Base-by-base conservation (phyloP, 2,797 vertebrate species). In the Epinephelus awoara region DNA sequence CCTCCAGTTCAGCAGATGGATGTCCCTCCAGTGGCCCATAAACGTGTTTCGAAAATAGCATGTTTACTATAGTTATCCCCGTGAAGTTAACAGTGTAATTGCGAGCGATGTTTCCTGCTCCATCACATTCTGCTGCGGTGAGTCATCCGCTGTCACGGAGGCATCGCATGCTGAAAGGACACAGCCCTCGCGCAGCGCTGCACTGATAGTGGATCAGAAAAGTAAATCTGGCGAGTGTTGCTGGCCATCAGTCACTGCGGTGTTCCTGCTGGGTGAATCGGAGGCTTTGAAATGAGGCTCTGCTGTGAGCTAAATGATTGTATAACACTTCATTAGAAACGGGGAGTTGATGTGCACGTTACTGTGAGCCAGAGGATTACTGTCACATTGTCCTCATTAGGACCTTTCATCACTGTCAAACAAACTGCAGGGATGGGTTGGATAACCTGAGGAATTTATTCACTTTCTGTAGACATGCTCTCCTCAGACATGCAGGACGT, bases 341-440 rank as follows among this genome's bases (percentile, higher is more conserved):
- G 58, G 13, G 34, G 54, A 75, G 76, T 68, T 75, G 67, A 72
- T 82, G 42, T 57, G 13, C 64, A 47, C 34, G 62, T 71, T 59
- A 56, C 69, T 58, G 56, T 71, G 67, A 80, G 83, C 79, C 78
- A 79, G 63, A 63, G 47, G 62, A 81, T 82, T 82, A 77, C 51
- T 70, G 75, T 89, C 89, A 90, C 80, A 83, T 88, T 92, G 89
- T 91, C 87, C 62, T 93, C 72, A 80, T 92, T 90, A 89, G 42
- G 56, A 71, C 29, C 75, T 88, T 89, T 83, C 62, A 80, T 72
- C 75, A 72, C 82, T 85, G 76, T 76, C 29, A 27, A 58, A 73
- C 29, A 14, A 68, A 51, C 23, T 69, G 25, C 27, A 61, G 50
- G 25, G 59, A 67, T 57, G 59, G 56, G 50, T 81, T 71, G 79